phyloP scores from a whole-genome alignment of 1,140 invertebrate genomes.

The Aricia agestis region DNA sequence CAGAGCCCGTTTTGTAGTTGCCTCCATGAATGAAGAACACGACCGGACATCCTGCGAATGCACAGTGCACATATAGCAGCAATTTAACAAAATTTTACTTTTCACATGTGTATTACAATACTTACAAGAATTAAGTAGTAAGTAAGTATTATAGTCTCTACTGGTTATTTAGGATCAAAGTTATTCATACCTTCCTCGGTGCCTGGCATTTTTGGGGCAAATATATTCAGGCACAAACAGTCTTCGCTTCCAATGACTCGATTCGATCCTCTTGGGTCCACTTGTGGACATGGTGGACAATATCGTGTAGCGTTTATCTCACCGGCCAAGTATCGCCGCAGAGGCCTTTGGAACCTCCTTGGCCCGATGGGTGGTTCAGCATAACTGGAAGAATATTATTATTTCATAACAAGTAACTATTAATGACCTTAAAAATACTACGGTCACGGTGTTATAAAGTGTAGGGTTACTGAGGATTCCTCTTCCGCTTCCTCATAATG shows the following conservation, averaged over 20 bases:
- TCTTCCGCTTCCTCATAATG: no score
- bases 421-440: no score
- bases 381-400: slow-evolving; percentile 70
- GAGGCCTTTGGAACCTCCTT: slow-evolving; percentile 79
- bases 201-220: slow-evolving; percentile 80
- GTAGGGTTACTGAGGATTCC: no score
- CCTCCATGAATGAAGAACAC: slow-evolving; percentile 81
- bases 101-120: no score
- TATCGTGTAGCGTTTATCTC: slow-evolving; percentile 74
- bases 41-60: slow-evolving; percentile 74
- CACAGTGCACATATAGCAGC: background rate
- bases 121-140: no score
- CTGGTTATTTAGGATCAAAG: background rate
- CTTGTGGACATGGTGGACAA: slow-evolving; percentile 77
- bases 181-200: slow-evolving; percentile 53
- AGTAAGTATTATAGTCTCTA: no score
- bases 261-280: slow-evolving; percentile 49
- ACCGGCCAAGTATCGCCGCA: slow-evolving; percentile 71
- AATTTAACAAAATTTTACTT: no score
- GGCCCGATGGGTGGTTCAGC: slow-evolving; percentile 81
- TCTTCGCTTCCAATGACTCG: slow-evolving; percentile 81
- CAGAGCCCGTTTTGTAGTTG: slow-evolving; percentile 80
- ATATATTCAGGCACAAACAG: slow-evolving; percentile 88
- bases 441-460: no score
- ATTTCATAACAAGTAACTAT: no score